Base-by-base conservation (phyloP, 2,797 vertebrate species). In the Cichlasoma orientale region DNA sequence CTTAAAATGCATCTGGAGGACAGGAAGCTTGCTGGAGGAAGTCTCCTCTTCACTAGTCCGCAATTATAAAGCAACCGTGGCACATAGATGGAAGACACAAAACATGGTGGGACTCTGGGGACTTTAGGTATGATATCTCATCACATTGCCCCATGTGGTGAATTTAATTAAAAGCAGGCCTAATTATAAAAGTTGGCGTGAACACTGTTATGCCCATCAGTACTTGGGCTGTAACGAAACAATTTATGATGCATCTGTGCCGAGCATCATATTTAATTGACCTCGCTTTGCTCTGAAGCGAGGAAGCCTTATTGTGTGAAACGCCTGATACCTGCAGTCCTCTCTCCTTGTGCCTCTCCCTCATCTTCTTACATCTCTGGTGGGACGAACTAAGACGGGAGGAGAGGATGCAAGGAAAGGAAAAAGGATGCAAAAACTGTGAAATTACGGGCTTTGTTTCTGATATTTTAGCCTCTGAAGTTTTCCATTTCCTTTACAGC, bases 231-330 rank as follows among this genome's bases (percentile, higher is more conserved):
- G 18, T 68, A 68, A 52, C 11, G 11, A 52, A 31, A 52, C 63
- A 68, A 68, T 68, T 68, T 68, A 52, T 68, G 25, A 31, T 31
- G 44, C 11, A n/a, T 50, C 63, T 68, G 63, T 52, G 44, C 44
- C 63, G 50, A 52, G 13, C 44, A 68, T 68, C 25, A 52, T 52
- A 52, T 68, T 52, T 68, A 52, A 52, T 31, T 68, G 63, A 47
- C 44, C 50, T 21, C 3, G n/a, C n/a, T 53, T 53, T 53, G 52
- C n/a, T 53, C 52, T 2, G 1, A 29, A 29, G 41, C 16, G 1
- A 41, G 27, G 16, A 66, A 13, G 63, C 44, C 25, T 68, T 44
- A 9, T n/a, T 29, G 18, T 0, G 44, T n/a, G 31, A 68, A 68
- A 52, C 5, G 44, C 44, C 44, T 52, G 41, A 31, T 8, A 52